phyloP scores from a whole-genome alignment of 2,888 invertebrate genomes.

The Trachelus troglodyta region DNA sequence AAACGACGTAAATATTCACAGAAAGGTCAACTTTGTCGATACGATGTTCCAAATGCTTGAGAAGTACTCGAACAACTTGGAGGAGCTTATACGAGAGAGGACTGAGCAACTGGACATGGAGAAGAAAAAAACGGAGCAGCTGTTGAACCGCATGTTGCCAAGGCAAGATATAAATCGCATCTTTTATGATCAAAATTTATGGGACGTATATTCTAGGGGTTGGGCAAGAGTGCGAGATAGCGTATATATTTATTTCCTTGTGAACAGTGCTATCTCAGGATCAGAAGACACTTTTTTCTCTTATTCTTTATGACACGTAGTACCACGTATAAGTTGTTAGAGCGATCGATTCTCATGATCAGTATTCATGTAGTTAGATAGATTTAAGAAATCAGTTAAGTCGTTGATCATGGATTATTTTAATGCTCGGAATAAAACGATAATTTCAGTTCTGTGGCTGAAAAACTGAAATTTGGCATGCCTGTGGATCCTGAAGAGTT shows the following conservation, averaged over 20 bases:
- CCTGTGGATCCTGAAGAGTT: constrained; percentile 94
- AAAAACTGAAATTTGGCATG: constrained; percentile 89
- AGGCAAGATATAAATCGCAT: constrained; percentile 69
- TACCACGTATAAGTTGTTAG: neutral
- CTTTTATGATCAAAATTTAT: too few species aligned
- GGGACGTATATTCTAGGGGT: too few species aligned
- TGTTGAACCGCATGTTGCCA: constrained; percentile 89
- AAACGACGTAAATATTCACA: constrained; percentile 58
- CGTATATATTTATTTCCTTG: too few species aligned
- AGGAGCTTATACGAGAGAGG: constrained; percentile 90
- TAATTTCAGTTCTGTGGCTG: constrained; percentile 84
- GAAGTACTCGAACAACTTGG: constrained; percentile 94
- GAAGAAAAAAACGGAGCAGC: constrained; percentile 94
- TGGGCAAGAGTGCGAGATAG: too few species aligned
- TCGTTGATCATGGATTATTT: neutral
- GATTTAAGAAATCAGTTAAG: too few species aligned
- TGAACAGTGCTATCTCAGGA: too few species aligned
- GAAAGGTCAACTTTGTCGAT: constrained; percentile 95
- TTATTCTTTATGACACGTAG: too few species aligned
- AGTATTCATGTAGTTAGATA: too few species aligned
- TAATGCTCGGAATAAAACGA: neutral
- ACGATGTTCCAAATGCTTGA: constrained; percentile 98
- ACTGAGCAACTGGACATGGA: constrained; percentile 95
- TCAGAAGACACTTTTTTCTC: too few species aligned
- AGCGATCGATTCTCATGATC: too few species aligned